These are phyloP conservation scores for Anoplius nigerrimus DNA, from an alignment of 2,888 invertebrate species.

Conservation along the genomic window DNA sequence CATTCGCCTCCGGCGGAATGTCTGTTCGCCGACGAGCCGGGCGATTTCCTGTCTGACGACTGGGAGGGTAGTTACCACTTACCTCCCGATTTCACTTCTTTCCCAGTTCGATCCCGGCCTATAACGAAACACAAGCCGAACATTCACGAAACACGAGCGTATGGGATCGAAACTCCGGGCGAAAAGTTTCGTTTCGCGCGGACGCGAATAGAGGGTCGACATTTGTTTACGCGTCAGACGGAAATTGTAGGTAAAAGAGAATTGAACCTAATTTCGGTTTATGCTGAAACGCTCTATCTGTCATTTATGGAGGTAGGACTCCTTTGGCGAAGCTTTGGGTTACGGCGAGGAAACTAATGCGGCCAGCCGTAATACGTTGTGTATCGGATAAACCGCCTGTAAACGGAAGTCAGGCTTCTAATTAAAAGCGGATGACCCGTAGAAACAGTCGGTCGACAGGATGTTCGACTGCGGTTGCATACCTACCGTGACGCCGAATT, in stretches of 20 bases:
- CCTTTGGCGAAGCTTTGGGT: conserved; percentile 23
- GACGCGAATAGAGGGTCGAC: too few species aligned
- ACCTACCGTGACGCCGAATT: conserved; percentile 35
- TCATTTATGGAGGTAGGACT: too few species aligned
- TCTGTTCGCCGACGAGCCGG: conserved; percentile 29
- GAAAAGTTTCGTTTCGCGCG: too few species aligned
- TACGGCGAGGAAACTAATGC: conserved; percentile 15
- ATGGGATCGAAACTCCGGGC: background rate
- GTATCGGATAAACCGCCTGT: conserved; percentile 40
- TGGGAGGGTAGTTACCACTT: conserved; percentile 17
- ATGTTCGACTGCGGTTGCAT: conserved; percentile 33
- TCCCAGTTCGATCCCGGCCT: conserved; percentile 39
- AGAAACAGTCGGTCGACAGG: conserved; percentile 46
- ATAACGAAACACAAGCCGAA: conserved; percentile 23
- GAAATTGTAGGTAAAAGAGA: too few species aligned
- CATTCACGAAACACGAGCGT: background rate
- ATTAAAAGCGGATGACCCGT: conserved; percentile 69
- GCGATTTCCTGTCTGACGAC: conserved; percentile 23
- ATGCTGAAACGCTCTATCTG: too few species aligned
- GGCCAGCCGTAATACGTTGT: conserved; percentile 27
- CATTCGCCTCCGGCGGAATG: conserved; percentile 33
- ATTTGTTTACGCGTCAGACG: too few species aligned
- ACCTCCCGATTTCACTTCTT: conserved; percentile 32
- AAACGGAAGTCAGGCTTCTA: conserved; percentile 55
- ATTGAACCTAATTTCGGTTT: too few species aligned